Evolutionary conservation across 2,888 invertebrate species (phyloP).

Genomic region (Sepioteuthis lessoniana): DNA sequence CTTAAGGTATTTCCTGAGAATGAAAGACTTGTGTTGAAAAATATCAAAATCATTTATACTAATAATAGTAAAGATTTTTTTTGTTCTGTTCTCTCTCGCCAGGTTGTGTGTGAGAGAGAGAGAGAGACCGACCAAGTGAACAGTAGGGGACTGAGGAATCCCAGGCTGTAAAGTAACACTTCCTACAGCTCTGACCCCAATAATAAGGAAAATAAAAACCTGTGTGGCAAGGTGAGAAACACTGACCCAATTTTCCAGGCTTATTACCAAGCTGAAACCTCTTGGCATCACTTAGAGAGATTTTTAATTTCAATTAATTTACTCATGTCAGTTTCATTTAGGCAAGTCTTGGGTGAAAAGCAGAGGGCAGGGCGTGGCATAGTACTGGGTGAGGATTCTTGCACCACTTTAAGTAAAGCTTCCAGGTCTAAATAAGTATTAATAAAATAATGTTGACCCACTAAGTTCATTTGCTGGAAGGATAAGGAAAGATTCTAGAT

Average conservation of each 20-base stretch:
- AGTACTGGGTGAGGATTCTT: too few relatives aligned
- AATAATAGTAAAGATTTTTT: neutral
- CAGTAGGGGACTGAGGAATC: neutral
- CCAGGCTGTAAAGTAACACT: neutral
- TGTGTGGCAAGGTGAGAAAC: slow-evolving; percentile 33
- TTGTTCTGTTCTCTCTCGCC: too few relatives aligned
- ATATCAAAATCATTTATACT: neutral
- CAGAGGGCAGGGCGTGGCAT: neutral
- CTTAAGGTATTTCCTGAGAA: neutral
- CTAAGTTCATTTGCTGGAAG: too few relatives aligned
- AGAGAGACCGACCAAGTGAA: neutral
- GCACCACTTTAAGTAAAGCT: too few relatives aligned
- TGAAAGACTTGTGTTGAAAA: neutral
- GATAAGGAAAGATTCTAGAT: too few relatives aligned
- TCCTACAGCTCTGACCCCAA: neutral
- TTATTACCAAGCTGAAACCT: neutral
- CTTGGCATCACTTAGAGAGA: neutral
- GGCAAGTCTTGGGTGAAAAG: neutral
- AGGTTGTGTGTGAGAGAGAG: too few relatives aligned
- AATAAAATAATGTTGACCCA: too few relatives aligned
- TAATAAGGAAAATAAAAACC: neutral
- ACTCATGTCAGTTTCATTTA: neutral
- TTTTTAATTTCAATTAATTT: slow-evolving; percentile 21
- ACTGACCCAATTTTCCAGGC: slow-evolving; percentile 4
- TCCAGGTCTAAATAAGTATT: too few relatives aligned